Conservation (phyloP, 2,797 vertebrate genomes). For the Eulemur mongoz region DNA sequence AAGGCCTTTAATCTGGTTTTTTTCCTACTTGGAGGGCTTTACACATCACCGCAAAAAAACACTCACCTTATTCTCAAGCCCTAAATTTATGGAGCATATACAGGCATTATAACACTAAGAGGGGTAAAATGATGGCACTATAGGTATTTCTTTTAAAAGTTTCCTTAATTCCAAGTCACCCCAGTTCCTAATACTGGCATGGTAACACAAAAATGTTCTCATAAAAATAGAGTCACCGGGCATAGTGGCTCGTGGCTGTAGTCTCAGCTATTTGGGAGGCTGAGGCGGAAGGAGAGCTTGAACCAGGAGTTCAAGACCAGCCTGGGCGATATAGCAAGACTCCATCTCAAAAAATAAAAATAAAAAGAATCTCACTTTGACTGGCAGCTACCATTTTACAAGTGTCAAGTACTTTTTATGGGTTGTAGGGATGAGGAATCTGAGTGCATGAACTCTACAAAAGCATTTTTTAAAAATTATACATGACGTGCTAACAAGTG, state of each 20-base stretch:
- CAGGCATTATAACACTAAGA: not conserved
- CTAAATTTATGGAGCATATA: not conserved
- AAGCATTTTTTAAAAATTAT: not conserved
- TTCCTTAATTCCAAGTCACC: constrained; percentile 12
- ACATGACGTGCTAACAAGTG: not conserved
- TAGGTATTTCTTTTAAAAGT: not conserved
- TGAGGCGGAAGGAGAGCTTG: not conserved
- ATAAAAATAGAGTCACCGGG: not conserved
- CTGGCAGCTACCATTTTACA: constrained; percentile 3
- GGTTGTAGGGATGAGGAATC: not conserved
- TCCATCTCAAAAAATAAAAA: not conserved
- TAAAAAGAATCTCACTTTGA: not conserved
- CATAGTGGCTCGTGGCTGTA: not conserved
- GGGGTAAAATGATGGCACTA: not conserved
- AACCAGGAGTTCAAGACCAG: not conserved
- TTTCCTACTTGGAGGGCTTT: not conserved
- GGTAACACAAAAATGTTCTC: not conserved
- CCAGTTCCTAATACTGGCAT: not conserved
- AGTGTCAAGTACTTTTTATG: not conserved
- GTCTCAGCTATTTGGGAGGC: not conserved
- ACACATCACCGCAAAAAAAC: constrained; percentile 2
- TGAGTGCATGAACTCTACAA: not conserved
- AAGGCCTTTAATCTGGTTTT: not conserved
- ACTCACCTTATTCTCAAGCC: not conserved
- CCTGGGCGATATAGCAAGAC: not conserved